phyloP scores from a whole-genome alignment of 2,888 invertebrate species.

The Oasisia sp. region DNA sequence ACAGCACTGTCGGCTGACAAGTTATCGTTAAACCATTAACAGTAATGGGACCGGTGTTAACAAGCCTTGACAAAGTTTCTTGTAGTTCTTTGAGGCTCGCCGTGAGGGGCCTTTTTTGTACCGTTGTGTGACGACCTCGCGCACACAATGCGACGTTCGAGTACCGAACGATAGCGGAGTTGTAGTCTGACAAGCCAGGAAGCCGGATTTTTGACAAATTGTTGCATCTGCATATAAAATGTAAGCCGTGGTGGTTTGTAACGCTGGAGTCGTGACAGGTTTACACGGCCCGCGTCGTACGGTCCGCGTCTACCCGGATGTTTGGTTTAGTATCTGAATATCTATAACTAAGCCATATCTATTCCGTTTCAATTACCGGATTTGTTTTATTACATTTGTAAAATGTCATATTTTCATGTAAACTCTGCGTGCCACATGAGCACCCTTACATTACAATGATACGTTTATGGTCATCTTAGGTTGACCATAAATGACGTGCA shows the following conservation, averaged over 20 bases:
- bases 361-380: no score
- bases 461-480: no score
- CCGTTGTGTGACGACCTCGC: background rate
- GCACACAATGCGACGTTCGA: background rate
- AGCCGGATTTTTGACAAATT: background rate
- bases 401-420: no score
- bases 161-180: background rate
- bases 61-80: background rate
- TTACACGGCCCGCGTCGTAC: no score
- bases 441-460: no score
- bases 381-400: no score
- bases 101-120: background rate
- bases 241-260: background rate
- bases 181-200: background rate
- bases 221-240: background rate
- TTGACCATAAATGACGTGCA: no score
- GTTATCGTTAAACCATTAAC: slow-evolving; percentile 12
- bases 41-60: background rate
- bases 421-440: no score
- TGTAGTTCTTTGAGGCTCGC: background rate
- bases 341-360: no score
- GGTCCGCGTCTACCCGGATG: no score
- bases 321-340: no score
- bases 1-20: background rate
- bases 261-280: background rate